Conservation (phyloP, 2,113 vertebrate species). For the Hippocampus comes region DNA sequence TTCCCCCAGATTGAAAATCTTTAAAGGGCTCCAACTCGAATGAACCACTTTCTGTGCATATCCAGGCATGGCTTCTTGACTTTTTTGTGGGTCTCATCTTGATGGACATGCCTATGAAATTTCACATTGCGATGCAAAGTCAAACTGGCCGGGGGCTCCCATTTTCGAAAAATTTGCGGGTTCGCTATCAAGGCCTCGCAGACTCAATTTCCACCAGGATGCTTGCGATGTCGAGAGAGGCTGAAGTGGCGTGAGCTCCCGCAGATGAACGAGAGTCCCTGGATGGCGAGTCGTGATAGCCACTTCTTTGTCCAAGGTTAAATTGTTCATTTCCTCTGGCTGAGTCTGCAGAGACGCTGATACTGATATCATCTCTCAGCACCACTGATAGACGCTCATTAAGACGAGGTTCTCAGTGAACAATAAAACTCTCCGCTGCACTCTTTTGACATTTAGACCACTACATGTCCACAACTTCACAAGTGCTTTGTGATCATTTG, state of each 20-base stretch:
- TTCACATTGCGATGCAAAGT: neutral
- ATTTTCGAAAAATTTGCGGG: neutral
- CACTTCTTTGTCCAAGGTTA: constrained; percentile 55
- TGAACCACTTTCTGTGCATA: neutral
- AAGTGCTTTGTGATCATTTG: constrained; percentile 49
- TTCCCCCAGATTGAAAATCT: too few relatives aligned
- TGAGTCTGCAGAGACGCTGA: constrained; percentile 4
- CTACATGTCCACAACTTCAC: constrained; percentile 37
- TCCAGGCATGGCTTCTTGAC: too few relatives aligned
- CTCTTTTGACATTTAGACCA: constrained; percentile 32
- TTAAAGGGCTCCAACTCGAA: neutral
- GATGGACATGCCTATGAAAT: neutral
- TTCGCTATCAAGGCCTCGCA: neutral
- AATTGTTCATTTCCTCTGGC: constrained; percentile 44
- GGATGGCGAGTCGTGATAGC: constrained; percentile 8
- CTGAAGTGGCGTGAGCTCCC: neutral
- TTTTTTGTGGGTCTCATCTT: too few relatives aligned
- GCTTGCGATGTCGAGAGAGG: neutral
- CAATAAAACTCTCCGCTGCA: constrained; percentile 52
- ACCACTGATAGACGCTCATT: constrained; percentile 55
- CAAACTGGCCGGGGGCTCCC: neutral
- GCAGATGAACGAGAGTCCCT: constrained; percentile 5
- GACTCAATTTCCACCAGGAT: neutral
- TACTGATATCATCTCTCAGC: constrained; percentile 13
- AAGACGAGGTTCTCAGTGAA: constrained; percentile 52